Evolutionary conservation across 2,888 invertebrate genomes (phyloP), one percentile per base, ranked within the genome.

Genomic region (Xanthia icteritia): DNA sequence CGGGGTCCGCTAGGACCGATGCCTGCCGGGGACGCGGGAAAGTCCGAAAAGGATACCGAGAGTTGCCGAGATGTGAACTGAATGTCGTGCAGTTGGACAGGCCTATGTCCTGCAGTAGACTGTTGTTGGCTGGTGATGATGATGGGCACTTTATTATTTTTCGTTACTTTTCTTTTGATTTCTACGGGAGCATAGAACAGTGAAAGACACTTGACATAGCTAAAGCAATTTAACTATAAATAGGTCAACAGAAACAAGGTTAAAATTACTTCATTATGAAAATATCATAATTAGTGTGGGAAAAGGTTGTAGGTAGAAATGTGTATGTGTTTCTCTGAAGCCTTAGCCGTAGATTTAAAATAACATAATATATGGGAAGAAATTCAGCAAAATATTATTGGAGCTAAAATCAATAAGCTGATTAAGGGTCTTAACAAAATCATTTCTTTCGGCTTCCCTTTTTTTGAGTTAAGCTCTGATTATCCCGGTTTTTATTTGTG

Each of bases 251-350:
- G 31, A 61, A 27, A 61, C 17, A 51, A 74, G 5, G 31, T 27
- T 56, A 11, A n/a, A 76, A 45, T 17, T 48, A 2, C 39, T 48
- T 17, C 8, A 42, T 42, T 45, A 75, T 27, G 45, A 54, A 51
- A 60, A 45, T 65, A 23, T 17, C 23, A 23, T 3, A n/a, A n/a
- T n/a, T n/a, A n/a, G 8, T 5, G 27, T 45, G 9, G n/a, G 42
- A 31, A 61, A 54, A 54, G 23, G 6, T 42, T 51, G 76, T 68
- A 63, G 36, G 63, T 45, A 63, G 63, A 13, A 17, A 31, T 39
- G 31, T 63, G 54, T 71, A 63, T 23, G 27, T 51, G 39, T 56
- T n/a, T 27, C 27, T 77, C 45, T 64, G 17, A 54, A 77, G 36
- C 17, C n/a, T 39, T 54, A 64, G 17, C 36, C 6, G 13, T n/a